phyloP scores from a whole-genome alignment of 2,797 vertebrate genomes.

The Myotis daubentonii region DNA sequence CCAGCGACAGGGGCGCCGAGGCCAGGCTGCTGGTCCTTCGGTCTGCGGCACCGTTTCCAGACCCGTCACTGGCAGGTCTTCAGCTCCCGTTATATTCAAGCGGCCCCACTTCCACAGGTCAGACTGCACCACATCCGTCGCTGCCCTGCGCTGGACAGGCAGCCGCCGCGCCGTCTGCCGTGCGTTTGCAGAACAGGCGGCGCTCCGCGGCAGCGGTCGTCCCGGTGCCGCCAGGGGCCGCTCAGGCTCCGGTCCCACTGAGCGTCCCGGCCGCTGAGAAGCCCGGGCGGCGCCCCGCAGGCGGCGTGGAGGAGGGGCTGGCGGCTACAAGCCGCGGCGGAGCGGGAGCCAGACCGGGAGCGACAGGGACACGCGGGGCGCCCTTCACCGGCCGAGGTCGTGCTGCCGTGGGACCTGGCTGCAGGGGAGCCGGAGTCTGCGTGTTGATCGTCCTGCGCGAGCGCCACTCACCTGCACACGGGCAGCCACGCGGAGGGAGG shows the following conservation, averaged over 20 bases:
- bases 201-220: conserved; percentile 69
- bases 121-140: rapidly evolving
- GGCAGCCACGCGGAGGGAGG: background rate
- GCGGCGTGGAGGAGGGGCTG: background rate
- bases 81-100: too few species aligned
- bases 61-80: background rate
- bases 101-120: too few species aligned
- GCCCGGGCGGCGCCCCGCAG: background rate
- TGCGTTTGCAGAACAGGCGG: conserved; percentile 81
- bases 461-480: conserved; percentile 35
- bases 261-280: background rate
- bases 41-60: conserved; percentile 53
- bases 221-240: background rate
- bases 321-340: background rate
- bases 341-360: background rate
- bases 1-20: conserved; percentile 46
- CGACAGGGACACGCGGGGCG: rapidly evolving
- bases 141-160: conserved; percentile 76
- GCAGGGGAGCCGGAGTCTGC: background rate
- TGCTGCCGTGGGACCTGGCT: background rate
- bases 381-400: background rate
- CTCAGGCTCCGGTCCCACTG: too few species aligned
- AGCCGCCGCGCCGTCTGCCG: conserved; percentile 74
- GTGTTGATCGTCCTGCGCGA: conserved; percentile 53
- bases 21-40: conserved; percentile 51